These are phyloP conservation scores for Dicaeum eximium DNA, from an alignment of 2,113 vertebrate genomes.

Conservation along the genomic window DNA sequence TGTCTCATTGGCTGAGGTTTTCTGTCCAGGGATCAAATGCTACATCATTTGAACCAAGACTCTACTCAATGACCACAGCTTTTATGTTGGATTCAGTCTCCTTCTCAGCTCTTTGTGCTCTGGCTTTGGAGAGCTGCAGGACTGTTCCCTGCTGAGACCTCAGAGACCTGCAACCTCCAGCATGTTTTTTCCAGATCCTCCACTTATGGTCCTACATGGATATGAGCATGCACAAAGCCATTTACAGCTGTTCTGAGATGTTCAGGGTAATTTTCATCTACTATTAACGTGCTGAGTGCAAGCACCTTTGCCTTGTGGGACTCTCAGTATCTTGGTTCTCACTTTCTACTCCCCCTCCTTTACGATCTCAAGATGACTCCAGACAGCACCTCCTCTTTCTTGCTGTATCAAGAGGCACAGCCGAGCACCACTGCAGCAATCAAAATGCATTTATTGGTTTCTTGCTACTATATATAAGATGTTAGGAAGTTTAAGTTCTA, in stretches of 20 bases:
- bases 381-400: background rate
- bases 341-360: background rate
- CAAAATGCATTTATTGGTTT: background rate
- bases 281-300: background rate
- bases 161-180: background rate
- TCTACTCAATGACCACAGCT: background rate
- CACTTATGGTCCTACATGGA: background rate
- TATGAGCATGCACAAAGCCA: background rate
- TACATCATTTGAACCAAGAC: background rate
- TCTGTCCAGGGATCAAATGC: background rate
- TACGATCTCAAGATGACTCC: background rate
- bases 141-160: background rate
- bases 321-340: background rate
- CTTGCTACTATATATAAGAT: slow-evolving; percentile 4
- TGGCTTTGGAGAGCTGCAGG: background rate
- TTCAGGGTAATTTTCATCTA: background rate
- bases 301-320: background rate
- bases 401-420: background rate
- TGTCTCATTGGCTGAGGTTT: background rate
- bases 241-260: background rate
- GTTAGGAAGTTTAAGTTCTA: slow-evolving; percentile 1
- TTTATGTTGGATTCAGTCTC: background rate
- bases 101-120: background rate
- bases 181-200: background rate
- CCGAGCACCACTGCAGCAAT: background rate